These are phyloP conservation scores for Hirtodrosophila histrioides DNA, from an alignment of 2,888 invertebrate genomes.

Conservation along the genomic window DNA sequence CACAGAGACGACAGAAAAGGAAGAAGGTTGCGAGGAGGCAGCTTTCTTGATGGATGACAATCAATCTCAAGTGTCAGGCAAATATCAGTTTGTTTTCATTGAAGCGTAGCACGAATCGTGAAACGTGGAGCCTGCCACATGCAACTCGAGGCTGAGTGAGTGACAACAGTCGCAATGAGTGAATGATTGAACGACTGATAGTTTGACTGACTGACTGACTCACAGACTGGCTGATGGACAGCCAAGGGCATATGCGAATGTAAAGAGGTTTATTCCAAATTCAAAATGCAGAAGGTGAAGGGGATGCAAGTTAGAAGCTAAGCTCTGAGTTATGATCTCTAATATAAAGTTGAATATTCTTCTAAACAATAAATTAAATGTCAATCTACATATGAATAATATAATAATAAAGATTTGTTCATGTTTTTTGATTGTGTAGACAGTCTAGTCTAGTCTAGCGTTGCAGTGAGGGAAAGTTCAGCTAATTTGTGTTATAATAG, in stretches of 20 bases:
- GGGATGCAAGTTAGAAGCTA: too few species aligned
- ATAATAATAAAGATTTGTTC: too few species aligned
- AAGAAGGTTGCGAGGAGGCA: slow-evolving; percentile 6
- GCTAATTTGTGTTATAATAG: too few species aligned
- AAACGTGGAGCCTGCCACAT: slow-evolving; percentile 46
- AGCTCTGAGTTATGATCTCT: too few species aligned
- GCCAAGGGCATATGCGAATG: not conserved
- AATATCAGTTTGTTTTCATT: slow-evolving; percentile 80
- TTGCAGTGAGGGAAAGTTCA: too few species aligned
- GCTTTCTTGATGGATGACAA: slow-evolving; percentile 80
- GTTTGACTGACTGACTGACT: slow-evolving; percentile 29
- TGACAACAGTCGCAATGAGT: slow-evolving; percentile 68
- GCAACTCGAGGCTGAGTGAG: slow-evolving; percentile 57
- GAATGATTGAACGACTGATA: slow-evolving; percentile 61
- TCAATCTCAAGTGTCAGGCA: slow-evolving; percentile 82
- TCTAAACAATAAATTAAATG: too few species aligned
- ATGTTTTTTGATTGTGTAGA: too few species aligned
- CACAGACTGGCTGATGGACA: slow-evolving; percentile 3
- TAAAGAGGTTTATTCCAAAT: not conserved
- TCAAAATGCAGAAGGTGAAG: too few species aligned
- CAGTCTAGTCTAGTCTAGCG: too few species aligned
- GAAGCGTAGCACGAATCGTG: slow-evolving; percentile 63
- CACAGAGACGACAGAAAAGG: slow-evolving; percentile 33
- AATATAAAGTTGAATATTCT: too few species aligned
- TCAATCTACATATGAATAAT: too few species aligned